phyloP scores from a whole-genome alignment of 2,888 invertebrate species.

The Nymphalis polychloros region DNA sequence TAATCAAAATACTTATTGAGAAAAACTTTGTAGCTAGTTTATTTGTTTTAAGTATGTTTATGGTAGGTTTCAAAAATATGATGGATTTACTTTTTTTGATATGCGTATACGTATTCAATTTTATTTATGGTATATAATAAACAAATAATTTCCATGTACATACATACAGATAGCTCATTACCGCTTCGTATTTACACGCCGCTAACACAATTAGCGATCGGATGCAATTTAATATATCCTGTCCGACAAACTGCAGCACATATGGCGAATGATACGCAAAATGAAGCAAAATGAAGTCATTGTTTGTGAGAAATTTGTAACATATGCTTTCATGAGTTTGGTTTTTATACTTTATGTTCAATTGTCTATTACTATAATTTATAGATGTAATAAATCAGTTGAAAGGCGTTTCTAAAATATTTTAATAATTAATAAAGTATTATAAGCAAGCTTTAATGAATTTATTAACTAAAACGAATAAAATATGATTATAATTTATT shows the following conservation, averaged over 20 bases:
- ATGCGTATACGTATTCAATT: too few species aligned
- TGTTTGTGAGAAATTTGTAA: neutral
- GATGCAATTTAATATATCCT: conserved; percentile 1
- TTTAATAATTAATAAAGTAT: neutral
- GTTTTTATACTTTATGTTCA: too few species aligned
- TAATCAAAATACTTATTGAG: too few species aligned
- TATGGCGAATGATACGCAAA: conserved; percentile 16
- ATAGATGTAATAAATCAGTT: neutral
- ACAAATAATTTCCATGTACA: neutral
- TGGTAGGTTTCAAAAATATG: too few species aligned
- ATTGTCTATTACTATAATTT: too few species aligned
- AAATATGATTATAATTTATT: too few species aligned
- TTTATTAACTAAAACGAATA: too few species aligned
- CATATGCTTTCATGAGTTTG: conserved; percentile 2
- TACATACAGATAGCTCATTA: neutral
- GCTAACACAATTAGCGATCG: conserved; percentile 17
- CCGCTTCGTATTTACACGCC: neutral
- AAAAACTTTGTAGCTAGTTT: too few species aligned
- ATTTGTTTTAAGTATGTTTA: too few species aligned
- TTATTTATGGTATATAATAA: too few species aligned
- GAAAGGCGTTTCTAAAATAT: neutral
- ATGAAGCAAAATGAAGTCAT: conserved; percentile 12
- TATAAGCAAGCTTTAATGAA: too few species aligned
- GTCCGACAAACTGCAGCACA: conserved; percentile 1
- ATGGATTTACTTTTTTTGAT: too few species aligned